Conservation (phyloP, 2,888 invertebrate genomes). For the Harpagoxenus sublaevis region DNA sequence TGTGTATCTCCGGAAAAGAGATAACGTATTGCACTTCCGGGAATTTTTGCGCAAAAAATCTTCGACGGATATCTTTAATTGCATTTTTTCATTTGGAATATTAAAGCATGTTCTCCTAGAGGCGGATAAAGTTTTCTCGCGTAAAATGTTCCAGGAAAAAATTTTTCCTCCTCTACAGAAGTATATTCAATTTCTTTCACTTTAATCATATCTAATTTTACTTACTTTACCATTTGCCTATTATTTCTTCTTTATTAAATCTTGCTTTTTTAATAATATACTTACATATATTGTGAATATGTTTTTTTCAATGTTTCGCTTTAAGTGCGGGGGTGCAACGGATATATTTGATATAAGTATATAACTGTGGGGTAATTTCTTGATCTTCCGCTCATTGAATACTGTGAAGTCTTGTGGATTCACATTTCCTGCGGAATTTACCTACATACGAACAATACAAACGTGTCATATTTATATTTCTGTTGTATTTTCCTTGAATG, state of each 20-base stretch:
- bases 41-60: constrained; percentile 1
- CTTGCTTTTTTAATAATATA: neutral
- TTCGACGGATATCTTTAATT: constrained; percentile 6
- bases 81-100: constrained; percentile 13
- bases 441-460: constrained; percentile 23
- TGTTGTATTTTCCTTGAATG: constrained; percentile 36
- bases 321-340: neutral
- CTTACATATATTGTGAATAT: neutral
- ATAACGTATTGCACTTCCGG: constrained; percentile 1
- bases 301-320: neutral
- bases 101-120: neutral
- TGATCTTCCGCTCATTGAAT: neutral
- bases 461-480: constrained; percentile 42
- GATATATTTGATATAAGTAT: neutral
- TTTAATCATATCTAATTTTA: neutral
- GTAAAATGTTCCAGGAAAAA: neutral
- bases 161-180: neutral
- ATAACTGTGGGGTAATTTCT: neutral
- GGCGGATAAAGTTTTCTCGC: neutral
- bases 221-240: neutral
- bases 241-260: constrained; percentile 8
- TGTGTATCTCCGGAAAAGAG: constrained; percentile 21
- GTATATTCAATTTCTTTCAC: neutral
- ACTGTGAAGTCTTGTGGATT: neutral
- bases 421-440: constrained; percentile 16